phyloP scores from a whole-genome alignment of 2,797 vertebrate species.

The Poeciliopsis paucimaculata region DNA sequence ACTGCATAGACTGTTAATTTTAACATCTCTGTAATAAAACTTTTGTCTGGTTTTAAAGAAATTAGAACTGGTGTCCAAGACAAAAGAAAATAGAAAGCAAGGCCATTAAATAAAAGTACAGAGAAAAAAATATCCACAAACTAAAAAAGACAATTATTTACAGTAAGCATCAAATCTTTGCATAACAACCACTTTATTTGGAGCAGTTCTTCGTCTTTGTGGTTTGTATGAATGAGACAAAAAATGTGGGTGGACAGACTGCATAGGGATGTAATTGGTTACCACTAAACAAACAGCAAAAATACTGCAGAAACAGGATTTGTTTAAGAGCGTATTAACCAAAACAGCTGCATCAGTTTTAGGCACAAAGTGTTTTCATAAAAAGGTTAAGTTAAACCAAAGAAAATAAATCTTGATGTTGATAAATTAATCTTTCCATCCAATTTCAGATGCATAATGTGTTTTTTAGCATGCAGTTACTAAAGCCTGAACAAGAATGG shows the following conservation, averaged over 20 bases:
- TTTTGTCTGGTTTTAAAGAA: conserved; percentile 66
- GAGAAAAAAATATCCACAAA: conserved; percentile 21
- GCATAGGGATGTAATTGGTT: conserved; percentile 59
- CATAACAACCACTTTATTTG: conserved; percentile 57
- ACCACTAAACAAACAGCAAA: conserved; percentile 71
- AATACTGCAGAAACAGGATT: conserved; percentile 55
- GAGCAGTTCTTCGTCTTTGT: conserved; percentile 56
- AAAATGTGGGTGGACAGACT: conserved; percentile 61
- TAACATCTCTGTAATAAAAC: conserved; percentile 70
- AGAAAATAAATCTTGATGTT: conserved; percentile 17
- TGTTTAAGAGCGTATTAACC: conserved; percentile 44
- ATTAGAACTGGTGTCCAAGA: conserved; percentile 53
- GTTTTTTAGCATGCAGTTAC: conserved; percentile 8
- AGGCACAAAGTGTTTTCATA: conserved; percentile 38
- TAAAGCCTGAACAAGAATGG: background rate
- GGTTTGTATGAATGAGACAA: conserved; percentile 54
- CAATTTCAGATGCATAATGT: conserved; percentile 17
- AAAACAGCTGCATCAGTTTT: conserved; percentile 47
- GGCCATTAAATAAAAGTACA: conserved; percentile 27
- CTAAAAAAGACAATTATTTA: conserved; percentile 26
- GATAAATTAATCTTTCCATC: conserved; percentile 34
- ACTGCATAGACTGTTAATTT: conserved; percentile 72
- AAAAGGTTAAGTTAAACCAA: conserved; percentile 16
- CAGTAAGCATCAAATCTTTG: conserved; percentile 25
- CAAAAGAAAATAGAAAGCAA: conserved; percentile 37